Conservation (phyloP, 1,140 invertebrate genomes). For the Nasonia giraulti region DNA sequence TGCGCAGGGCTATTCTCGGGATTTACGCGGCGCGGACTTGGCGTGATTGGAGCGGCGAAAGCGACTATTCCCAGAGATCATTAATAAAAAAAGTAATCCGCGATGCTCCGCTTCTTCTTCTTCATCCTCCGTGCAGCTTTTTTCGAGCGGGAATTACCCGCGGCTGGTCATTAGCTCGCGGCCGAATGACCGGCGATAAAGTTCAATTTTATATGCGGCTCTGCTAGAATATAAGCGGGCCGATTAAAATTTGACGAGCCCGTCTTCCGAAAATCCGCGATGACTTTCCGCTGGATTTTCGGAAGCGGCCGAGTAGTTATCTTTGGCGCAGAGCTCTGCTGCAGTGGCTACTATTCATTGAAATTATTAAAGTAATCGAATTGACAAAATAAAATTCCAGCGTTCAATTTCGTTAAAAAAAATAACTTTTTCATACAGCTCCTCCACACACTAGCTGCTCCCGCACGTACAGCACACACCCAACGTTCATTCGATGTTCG, state of each 20-base stretch:
- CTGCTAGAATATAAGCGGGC: constrained; percentile 8
- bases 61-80: constrained; percentile 25
- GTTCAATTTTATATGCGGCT: constrained; percentile 26
- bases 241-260: constrained; percentile 28
- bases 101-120: constrained; percentile 1
- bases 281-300: background rate
- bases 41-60: constrained; percentile 18
- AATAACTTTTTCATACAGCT: too few species aligned
- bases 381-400: too few species aligned
- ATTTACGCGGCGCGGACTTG: constrained; percentile 34
- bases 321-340: background rate
- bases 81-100: constrained; percentile 46
- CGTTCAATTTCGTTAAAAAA: too few species aligned
- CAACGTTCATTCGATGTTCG: background rate
- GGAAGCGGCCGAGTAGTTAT: background rate
- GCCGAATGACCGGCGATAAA: constrained; percentile 43
- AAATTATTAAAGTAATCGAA: too few species aligned
- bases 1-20: background rate
- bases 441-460: too few species aligned
- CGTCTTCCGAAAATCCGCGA: background rate
- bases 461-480: background rate
- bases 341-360: too few species aligned
- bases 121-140: background rate
- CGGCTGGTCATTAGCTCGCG: constrained; percentile 2
- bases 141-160: constrained; percentile 24